Percentiles rank a stretch among this genome's conserved stretches.
Conservation (phyloP, 1,140 invertebrate species). For the Rhagoletis zephyria region DNA sequence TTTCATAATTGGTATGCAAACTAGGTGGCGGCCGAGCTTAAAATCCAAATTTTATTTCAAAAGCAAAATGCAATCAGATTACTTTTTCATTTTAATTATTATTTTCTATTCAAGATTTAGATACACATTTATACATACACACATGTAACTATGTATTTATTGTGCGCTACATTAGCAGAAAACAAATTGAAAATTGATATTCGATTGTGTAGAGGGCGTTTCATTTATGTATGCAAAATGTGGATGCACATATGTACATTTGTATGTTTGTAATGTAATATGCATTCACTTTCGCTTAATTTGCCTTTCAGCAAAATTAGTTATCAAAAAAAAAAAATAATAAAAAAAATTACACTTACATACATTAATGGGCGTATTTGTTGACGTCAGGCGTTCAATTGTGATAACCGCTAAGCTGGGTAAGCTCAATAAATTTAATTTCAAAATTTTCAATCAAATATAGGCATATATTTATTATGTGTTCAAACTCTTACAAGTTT, state of each 20-base stretch:
- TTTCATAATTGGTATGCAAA: too few relatives aligned
- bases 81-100: conserved; percentile 6
- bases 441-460: too few relatives aligned
- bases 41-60: neutral
- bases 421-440: neutral
- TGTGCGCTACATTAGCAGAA: neutral
- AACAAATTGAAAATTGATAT: neutral
- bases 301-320: too few relatives aligned
- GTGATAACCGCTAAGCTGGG: neutral
- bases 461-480: too few relatives aligned
- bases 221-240: neutral
- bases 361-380: conserved; percentile 13
- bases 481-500: too few relatives aligned
- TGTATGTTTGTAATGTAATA: neutral
- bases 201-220: conserved; percentile 3
- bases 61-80: neutral
- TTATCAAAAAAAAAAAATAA: too few relatives aligned
- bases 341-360: too few relatives aligned
- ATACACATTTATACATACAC: neutral
- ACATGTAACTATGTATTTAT: too few relatives aligned
- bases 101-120: neutral
- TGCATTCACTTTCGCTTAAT: too few relatives aligned
- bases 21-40: too few relatives aligned
- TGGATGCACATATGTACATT: neutral
- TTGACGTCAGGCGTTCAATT: conserved; percentile 6